phyloP scores from a whole-genome alignment of 2,113 vertebrate genomes.

The Ciconia boyciana region DNA sequence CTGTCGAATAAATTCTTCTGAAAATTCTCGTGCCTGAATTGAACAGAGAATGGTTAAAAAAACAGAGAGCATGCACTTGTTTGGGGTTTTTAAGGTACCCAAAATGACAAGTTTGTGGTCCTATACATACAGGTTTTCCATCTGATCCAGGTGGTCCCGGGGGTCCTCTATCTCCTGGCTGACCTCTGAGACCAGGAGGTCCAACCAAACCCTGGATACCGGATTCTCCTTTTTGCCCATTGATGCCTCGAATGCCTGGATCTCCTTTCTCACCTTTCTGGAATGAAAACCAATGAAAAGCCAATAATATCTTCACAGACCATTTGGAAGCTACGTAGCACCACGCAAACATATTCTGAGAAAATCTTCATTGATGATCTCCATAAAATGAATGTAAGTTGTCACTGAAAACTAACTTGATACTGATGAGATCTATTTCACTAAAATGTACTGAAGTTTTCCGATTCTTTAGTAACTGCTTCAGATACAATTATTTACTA shows the following conservation, averaged over 20 bases:
- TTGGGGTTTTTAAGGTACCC: neutral
- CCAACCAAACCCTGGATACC: conserved; percentile 83
- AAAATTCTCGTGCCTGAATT: conserved; percentile 83
- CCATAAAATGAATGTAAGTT: neutral
- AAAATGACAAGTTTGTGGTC: neutral
- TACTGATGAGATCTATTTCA: neutral
- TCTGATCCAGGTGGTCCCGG: conserved; percentile 84
- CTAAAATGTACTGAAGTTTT: neutral
- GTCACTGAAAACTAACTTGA: neutral
- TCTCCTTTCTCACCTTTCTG: conserved; percentile 93
- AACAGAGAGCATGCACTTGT: neutral
- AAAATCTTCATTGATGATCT: neutral
- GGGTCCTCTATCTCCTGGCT: conserved; percentile 77
- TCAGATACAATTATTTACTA: neutral
- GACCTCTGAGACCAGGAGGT: conserved; percentile 78
- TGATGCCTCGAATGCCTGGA: conserved; percentile 78
- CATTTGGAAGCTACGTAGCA: neutral
- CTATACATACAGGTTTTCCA: conserved; percentile 85
- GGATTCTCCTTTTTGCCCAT: conserved; percentile 83
- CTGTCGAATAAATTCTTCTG: conserved; percentile 90
- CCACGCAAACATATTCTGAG: neutral
- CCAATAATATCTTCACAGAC: neutral
- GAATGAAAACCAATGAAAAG: conserved; percentile 62
- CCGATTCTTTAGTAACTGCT: neutral
- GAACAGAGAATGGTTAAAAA: conserved; percentile 45